phyloP scores from a whole-genome alignment of 2,797 vertebrate genomes.

The Tamandua tetradactyla region DNA sequence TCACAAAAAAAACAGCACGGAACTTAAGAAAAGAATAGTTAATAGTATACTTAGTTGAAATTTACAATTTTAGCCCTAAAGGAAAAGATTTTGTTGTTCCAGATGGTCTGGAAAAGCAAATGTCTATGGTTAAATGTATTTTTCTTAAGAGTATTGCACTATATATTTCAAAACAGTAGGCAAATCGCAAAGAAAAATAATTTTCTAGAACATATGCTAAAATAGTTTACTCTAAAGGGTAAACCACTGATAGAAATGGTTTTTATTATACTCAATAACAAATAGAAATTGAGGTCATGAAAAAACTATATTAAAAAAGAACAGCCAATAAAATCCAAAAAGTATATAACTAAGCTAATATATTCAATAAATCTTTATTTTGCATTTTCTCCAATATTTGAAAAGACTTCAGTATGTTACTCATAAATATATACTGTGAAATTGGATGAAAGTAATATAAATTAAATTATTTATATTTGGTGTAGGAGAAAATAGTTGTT shows the following conservation, averaged over 20 bases:
- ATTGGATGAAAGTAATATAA: background rate
- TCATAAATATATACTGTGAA: background rate
- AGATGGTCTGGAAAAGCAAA: background rate
- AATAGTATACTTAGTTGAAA: too few species aligned
- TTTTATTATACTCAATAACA: background rate
- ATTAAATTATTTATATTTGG: background rate
- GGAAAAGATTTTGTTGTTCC: background rate
- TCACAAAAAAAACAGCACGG: background rate
- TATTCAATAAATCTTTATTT: background rate
- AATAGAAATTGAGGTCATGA: background rate
- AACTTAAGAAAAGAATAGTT: background rate
- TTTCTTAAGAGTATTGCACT: background rate
- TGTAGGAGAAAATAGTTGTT: background rate
- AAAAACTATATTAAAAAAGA: background rate
- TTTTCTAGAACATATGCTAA: background rate
- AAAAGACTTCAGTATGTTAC: background rate
- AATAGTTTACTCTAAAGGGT: background rate
- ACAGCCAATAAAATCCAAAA: background rate
- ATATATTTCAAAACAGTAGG: background rate
- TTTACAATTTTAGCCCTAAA: background rate
- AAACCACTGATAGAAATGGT: background rate
- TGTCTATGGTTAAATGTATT: background rate
- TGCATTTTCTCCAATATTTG: background rate
- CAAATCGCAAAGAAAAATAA: background rate
- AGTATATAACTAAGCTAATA: background rate